phyloP scores from a whole-genome alignment of 2,888 invertebrate genomes.

The Acrobasis repandana region DNA sequence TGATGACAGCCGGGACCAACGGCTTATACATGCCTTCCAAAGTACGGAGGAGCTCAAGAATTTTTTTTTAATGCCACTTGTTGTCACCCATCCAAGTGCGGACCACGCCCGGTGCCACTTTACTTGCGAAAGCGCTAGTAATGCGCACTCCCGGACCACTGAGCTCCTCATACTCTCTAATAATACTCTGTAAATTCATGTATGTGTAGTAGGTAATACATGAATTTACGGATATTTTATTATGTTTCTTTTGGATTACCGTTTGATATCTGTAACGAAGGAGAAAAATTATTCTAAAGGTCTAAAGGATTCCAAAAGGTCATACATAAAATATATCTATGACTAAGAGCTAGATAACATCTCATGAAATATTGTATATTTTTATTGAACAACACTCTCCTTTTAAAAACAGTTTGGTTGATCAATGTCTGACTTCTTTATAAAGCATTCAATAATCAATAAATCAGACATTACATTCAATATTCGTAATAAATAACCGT shows the following conservation, averaged over 20 bases:
- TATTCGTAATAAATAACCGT: background rate
- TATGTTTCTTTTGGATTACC: background rate
- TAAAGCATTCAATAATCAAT: background rate
- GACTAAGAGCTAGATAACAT: conserved; percentile 1
- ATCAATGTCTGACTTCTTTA: background rate
- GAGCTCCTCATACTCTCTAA: no score
- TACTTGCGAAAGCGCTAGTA: no score
- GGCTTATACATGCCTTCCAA: no score
- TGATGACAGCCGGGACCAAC: no score
- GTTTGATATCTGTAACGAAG: conserved; percentile 6
- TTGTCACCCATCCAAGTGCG: no score
- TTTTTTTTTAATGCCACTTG: no score
- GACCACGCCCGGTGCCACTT: no score
- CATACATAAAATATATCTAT: conserved; percentile 11
- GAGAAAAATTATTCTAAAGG: conserved; percentile 1
- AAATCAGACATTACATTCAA: background rate
- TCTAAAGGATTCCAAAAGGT: no score
- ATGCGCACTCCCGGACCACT: no score
- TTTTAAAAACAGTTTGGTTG: background rate
- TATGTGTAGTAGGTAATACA: no score
- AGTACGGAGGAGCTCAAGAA: no score
- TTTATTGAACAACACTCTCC: background rate
- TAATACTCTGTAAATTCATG: no score
- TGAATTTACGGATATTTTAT: background rate
- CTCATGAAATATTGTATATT: conserved; percentile 15